A percentile compares a stretch with the other conserved stretches of the same genome.
phyloP scores from a whole-genome alignment of 2,113 vertebrate genomes.

The Spizaetus ornatus region DNA sequence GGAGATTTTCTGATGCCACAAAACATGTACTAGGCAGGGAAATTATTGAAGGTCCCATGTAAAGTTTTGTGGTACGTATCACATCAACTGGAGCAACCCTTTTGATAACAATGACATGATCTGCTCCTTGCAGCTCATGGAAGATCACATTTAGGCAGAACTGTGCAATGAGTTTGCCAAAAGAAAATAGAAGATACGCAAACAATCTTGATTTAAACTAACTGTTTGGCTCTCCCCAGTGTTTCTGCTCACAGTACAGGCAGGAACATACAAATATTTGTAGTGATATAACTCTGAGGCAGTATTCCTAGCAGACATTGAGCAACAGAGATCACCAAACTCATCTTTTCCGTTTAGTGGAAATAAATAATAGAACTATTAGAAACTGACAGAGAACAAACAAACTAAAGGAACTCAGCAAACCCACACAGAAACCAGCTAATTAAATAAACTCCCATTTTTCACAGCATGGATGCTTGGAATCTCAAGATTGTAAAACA shows the following conservation, averaged over 20 bases:
- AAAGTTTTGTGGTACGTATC: not conserved
- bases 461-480: not conserved
- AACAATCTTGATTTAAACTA: not conserved
- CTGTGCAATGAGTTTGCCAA: not conserved
- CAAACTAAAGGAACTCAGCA: slow-evolving; percentile 19
- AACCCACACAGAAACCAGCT: slow-evolving; percentile 21
- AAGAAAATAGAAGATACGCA: not conserved
- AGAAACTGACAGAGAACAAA: not conserved
- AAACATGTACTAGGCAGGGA: not conserved
- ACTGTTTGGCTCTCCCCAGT: not conserved
- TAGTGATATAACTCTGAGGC: not conserved
- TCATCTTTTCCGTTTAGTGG: not conserved
- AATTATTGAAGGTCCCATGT: fast-evolving
- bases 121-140: not conserved
- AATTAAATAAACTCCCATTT: slow-evolving; percentile 3
- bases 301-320: not conserved
- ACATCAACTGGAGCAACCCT: not conserved
- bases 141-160: not conserved
- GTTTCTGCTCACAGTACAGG: not conserved
- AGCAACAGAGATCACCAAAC: not conserved
- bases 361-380: not conserved
- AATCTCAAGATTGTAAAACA: slow-evolving; percentile 26
- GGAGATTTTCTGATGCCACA: not conserved
- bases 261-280: not conserved
- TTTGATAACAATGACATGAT: not conserved